A percentile compares a stretch with the other conserved stretches of the same genome.
Conservation (phyloP, 2,888 invertebrate species). For the Leucania comma region DNA sequence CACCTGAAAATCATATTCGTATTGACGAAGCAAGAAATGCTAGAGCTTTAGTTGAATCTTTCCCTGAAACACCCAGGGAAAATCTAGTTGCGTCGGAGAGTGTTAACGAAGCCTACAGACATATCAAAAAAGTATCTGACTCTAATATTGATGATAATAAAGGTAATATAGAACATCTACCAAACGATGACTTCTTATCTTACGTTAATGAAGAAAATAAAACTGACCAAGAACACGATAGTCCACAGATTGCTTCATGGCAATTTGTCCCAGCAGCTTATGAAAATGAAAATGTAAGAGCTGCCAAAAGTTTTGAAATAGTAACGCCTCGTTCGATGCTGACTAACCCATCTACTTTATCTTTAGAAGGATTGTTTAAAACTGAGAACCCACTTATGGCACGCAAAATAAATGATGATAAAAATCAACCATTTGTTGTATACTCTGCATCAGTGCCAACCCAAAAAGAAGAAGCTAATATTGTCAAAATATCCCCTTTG, state of each 20-base stretch:
- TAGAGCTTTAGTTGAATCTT: slow-evolving; percentile 80
- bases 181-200: slow-evolving; percentile 81
- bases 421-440: slow-evolving; percentile 85
- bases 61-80: slow-evolving; percentile 83
- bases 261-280: slow-evolving; percentile 89
- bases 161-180: slow-evolving; percentile 75
- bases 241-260: slow-evolving; percentile 77
- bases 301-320: slow-evolving; percentile 80
- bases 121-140: slow-evolving; percentile 75
- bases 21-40: slow-evolving; percentile 89
- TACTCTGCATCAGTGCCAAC: slow-evolving; percentile 84
- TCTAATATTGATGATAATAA: slow-evolving; percentile 61
- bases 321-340: slow-evolving; percentile 81
- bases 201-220: slow-evolving; percentile 85
- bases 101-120: slow-evolving; percentile 87
- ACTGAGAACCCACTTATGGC: slow-evolving; percentile 84
- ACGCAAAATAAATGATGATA: slow-evolving; percentile 73
- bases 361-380: slow-evolving; percentile 93
- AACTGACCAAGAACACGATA: slow-evolving; percentile 72
- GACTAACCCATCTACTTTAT: slow-evolving; percentile 92
- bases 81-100: slow-evolving; percentile 88
- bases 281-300: slow-evolving; percentile 81
- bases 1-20: slow-evolving; percentile 86
- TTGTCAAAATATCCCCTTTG: slow-evolving; percentile 78
- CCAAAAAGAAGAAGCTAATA: slow-evolving; percentile 78